phyloP scores from a whole-genome alignment of 2,888 invertebrate species.

The Dendrolimus pini region DNA sequence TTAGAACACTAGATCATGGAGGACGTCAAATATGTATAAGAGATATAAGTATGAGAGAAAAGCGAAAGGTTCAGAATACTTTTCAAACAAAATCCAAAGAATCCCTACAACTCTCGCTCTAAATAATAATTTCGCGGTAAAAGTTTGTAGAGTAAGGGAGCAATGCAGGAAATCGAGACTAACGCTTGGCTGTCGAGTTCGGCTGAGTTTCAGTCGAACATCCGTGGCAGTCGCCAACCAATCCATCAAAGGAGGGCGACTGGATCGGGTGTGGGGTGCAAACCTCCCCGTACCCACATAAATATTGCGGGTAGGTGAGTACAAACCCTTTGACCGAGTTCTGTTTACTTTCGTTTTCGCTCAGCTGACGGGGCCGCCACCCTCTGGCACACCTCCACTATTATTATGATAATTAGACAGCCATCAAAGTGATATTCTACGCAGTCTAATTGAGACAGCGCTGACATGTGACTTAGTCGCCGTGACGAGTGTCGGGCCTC shows the following conservation, averaged over 20 bases:
- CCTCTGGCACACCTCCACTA: constrained; percentile 58
- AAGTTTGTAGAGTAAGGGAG: constrained; percentile 45
- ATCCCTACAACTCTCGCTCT: constrained; percentile 59
- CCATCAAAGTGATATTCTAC: constrained; percentile 51
- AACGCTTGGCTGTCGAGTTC: constrained; percentile 56
- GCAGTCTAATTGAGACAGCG: constrained; percentile 33
- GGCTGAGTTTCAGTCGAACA: constrained; percentile 66
- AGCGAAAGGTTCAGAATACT: constrained; percentile 23
- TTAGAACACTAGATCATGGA: too few relatives aligned
- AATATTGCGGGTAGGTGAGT: constrained; percentile 77
- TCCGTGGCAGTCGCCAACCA: constrained; percentile 72
- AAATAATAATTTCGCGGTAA: constrained; percentile 64
- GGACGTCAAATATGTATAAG: too few relatives aligned
- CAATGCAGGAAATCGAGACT: constrained; percentile 62
- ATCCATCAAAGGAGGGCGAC: constrained; percentile 75
- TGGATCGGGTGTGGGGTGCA: constrained; percentile 60
- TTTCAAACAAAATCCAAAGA: constrained; percentile 54
- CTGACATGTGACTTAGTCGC: constrained; percentile 14
- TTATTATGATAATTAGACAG: constrained; percentile 74
- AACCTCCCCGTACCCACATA: constrained; percentile 70
- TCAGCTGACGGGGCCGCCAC: constrained; percentile 73
- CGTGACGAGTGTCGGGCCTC: not conserved
- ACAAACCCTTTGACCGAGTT: constrained; percentile 78
- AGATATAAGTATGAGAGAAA: too few relatives aligned
- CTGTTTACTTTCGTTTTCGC: constrained; percentile 78